A percentile compares a stretch with the other conserved stretches of the same genome.
Evolutionary conservation across 2,797 vertebrate species (phyloP).

Genomic region (Rhynchonycteris naso): DNA sequence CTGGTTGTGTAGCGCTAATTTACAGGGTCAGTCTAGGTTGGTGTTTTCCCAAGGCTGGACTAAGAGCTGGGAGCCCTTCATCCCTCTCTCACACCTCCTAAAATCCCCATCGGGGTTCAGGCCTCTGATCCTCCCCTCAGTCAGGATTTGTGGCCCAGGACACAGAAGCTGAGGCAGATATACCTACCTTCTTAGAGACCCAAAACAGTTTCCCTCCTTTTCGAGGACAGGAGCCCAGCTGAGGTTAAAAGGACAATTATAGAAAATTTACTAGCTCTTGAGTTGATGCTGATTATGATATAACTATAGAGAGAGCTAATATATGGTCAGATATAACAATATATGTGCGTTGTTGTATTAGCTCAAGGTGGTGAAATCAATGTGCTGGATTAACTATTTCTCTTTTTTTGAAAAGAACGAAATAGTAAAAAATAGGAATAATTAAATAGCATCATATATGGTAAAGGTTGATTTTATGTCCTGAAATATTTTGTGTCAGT

Average conservation of each 20-base stretch:
- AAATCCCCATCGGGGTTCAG: accelerated
- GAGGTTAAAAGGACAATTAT: not conserved
- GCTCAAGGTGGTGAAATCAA: not conserved
- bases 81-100: accelerated
- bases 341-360: not conserved
- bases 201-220: not conserved
- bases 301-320: not conserved
- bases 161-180: not conserved
- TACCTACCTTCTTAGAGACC: not conserved
- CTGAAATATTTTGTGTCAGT: not conserved
- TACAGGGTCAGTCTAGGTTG: accelerated
- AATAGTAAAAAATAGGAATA: not conserved
- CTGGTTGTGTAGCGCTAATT: accelerated
- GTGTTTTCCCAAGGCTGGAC: not conserved
- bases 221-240: not conserved
- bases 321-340: not conserved
- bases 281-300: not conserved
- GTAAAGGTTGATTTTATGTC: not conserved
- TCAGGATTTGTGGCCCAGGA: not conserved
- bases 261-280: not conserved
- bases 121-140: not conserved
- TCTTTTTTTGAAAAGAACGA: not conserved
- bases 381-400: not conserved
- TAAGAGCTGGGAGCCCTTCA: not conserved
- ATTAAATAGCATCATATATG: not conserved